These are phyloP conservation scores for Vanessa tameamea DNA, from an alignment of 1,140 invertebrate genomes.

Conservation along the genomic window DNA sequence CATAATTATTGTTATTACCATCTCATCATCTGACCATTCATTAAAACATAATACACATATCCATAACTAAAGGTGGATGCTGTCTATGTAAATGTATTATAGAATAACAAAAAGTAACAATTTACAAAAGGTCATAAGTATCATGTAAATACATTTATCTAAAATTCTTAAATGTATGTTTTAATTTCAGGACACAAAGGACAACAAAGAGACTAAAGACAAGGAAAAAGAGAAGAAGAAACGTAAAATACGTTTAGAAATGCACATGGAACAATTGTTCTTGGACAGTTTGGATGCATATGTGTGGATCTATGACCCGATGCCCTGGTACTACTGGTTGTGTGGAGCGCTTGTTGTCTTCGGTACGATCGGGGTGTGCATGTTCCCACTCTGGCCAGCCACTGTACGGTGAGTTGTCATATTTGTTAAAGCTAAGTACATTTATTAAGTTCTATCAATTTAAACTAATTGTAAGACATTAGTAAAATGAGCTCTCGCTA, in stretches of 20 bases:
- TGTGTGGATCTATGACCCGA: slow-evolving; percentile 99
- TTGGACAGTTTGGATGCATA: slow-evolving; percentile 97
- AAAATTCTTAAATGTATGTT: not conserved
- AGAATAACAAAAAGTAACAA: too few species aligned
- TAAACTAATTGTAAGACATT: too few species aligned
- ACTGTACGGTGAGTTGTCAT: slow-evolving; percentile 84
- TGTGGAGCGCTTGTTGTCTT: slow-evolving; percentile 95
- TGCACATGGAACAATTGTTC: slow-evolving; percentile 97
- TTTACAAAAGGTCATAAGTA: too few species aligned
- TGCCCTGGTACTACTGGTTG: slow-evolving; percentile 97
- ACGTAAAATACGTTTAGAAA: slow-evolving; percentile 91
- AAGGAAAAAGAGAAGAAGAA: slow-evolving; percentile 83
- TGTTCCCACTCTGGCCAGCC: slow-evolving; percentile 98
- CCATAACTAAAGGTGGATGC: too few species aligned
- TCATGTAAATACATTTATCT: too few species aligned
- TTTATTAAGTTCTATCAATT: not conserved
- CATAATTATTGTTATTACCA: too few species aligned
- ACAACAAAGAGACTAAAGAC: slow-evolving; percentile 77
- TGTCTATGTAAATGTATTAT: too few species aligned
- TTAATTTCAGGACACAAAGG: slow-evolving; percentile 34
- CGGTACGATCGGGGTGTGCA: slow-evolving; percentile 96
- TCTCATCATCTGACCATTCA: too few species aligned
- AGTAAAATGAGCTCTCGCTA: too few species aligned
- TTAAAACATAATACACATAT: too few species aligned
- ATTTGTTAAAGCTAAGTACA: not conserved